Conservation (phyloP, 2,113 vertebrate species). For the Smithornis capensis region DNA sequence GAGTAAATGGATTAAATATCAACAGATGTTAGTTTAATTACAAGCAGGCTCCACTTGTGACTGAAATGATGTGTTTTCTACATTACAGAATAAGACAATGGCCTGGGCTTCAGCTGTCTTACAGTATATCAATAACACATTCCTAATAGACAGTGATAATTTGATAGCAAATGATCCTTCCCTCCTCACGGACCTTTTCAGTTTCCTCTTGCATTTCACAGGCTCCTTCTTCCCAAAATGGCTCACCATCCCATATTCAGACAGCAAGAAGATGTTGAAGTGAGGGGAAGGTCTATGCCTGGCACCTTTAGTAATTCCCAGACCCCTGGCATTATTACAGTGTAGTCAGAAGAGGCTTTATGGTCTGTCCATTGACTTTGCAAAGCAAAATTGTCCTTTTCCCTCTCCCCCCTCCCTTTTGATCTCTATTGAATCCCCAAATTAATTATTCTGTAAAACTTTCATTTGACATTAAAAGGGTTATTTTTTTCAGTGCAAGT, state of each 20-base stretch:
- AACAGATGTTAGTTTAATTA: slow-evolving; percentile 57
- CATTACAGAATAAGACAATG: neutral
- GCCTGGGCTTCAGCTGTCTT: neutral
- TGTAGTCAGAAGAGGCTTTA: neutral
- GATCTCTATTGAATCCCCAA: neutral
- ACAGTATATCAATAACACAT: neutral
- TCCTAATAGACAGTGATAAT: neutral
- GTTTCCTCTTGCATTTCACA: neutral
- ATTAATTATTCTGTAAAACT: neutral
- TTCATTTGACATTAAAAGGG: neutral
- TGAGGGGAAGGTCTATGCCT: rapidly evolving
- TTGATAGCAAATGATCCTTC: neutral
- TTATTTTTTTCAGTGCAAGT: neutral
- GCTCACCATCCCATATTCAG: neutral
- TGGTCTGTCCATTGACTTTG: neutral
- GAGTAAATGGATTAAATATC: slow-evolving; percentile 53
- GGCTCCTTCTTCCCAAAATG: neutral
- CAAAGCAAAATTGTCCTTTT: neutral
- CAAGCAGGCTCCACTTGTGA: slow-evolving; percentile 39
- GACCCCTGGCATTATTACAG: neutral
- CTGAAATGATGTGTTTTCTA: slow-evolving; percentile 21
- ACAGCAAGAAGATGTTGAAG: neutral
- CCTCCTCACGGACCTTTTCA: neutral
- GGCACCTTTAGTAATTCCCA: neutral
- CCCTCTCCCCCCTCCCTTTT: neutral